Evolutionary conservation across 2,888 invertebrate genomes (phyloP).

Genomic region (Mythimna albipuncta): DNA sequence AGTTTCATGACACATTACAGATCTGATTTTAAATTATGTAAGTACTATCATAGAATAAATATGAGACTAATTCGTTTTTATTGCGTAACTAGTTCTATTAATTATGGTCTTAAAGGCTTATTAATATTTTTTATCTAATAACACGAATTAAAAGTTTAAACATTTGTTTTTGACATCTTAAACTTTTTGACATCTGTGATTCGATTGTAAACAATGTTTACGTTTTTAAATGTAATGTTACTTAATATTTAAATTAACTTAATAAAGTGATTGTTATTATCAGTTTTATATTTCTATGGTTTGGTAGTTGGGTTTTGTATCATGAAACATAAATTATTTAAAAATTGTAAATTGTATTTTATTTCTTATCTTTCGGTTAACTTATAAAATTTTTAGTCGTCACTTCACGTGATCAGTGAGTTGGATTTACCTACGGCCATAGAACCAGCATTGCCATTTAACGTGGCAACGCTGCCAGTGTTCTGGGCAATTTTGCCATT

Average conservation of each 20-base stretch:
- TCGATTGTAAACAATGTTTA: constrained; percentile 52
- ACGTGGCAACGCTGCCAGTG: not conserved
- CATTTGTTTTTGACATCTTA: constrained; percentile 23
- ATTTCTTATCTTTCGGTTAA: constrained; percentile 8
- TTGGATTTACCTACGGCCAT: not conserved
- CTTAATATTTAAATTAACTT: constrained; percentile 42
- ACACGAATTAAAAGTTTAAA: constrained; percentile 25
- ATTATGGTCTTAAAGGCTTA: constrained; percentile 32
- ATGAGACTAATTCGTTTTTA: constrained; percentile 40
- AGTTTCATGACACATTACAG: constrained; percentile 22
- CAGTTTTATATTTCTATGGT: constrained; percentile 57
- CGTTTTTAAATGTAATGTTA: constrained; percentile 36
- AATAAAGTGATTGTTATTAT: constrained; percentile 45
- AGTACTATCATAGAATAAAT: constrained; percentile 18
- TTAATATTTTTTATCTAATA: constrained; percentile 25
- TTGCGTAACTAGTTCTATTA: constrained; percentile 20
- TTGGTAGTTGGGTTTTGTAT: constrained; percentile 62
- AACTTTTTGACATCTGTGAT: constrained; percentile 63
- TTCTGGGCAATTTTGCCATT: not conserved
- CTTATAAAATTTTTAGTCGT: not conserved
- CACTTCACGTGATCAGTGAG: not conserved
- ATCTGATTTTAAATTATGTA: constrained; percentile 26
- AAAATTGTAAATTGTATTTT: constrained; percentile 23
- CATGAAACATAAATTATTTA: constrained; percentile 55
- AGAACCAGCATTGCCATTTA: not conserved